Percentiles rank a stretch among this genome's conserved stretches.
Evolutionary conservation across 2,113 vertebrate genomes (phyloP).

Genomic region (Rhagologus leucostigma): DNA sequence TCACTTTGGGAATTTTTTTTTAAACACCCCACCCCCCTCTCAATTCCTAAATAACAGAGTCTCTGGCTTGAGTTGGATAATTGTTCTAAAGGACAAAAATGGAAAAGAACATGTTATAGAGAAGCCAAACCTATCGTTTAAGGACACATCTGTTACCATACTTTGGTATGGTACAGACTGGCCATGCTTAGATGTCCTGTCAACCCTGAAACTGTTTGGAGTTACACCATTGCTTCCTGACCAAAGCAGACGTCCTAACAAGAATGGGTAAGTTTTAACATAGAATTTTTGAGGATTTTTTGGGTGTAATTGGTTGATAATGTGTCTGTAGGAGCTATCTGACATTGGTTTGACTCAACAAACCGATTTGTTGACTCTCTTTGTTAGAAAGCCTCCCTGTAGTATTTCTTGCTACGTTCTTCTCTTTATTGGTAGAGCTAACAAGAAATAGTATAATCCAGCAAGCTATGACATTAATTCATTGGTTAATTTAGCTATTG

Average conservation of each 20-base stretch:
- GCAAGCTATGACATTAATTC: not conserved
- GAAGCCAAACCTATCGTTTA: constrained; percentile 69
- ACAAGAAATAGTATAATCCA: not conserved
- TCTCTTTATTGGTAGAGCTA: not conserved
- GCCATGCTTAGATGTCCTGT: constrained; percentile 67
- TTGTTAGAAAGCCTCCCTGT: not conserved
- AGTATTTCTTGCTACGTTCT: not conserved
- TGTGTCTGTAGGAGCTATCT: not conserved
- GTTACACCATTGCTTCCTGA: constrained; percentile 72
- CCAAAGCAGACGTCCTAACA: not conserved
- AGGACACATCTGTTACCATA: constrained; percentile 75
- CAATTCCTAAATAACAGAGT: constrained; percentile 51
- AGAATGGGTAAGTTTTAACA: constrained; percentile 61
- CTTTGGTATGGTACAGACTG: constrained; percentile 75
- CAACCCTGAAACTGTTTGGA: constrained; percentile 78
- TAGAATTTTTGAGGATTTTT: not conserved
- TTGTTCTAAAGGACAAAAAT: constrained; percentile 73
- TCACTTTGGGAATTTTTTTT: not conserved
- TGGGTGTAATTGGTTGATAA: not conserved
- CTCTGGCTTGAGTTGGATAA: constrained; percentile 76
- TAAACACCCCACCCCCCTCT: not conserved
- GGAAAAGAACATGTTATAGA: constrained; percentile 69
- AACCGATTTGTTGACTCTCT: not conserved
- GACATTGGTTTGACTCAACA: not conserved
- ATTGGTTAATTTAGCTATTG: not conserved